phyloP scores from a whole-genome alignment of 1,140 invertebrate species.

The Drosophila punjabiensis region DNA sequence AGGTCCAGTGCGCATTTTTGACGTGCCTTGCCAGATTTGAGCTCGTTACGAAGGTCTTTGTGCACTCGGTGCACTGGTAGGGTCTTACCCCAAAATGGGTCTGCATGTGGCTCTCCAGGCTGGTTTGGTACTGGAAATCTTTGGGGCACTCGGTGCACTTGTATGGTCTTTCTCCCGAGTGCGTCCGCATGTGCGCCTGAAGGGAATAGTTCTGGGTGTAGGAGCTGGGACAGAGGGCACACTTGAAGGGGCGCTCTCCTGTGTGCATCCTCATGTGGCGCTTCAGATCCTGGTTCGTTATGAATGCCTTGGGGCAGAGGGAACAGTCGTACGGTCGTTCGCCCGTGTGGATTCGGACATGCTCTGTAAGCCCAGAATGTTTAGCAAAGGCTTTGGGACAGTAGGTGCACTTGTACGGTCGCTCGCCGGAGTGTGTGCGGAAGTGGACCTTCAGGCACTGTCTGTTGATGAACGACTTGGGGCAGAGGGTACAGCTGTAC shows the following conservation, averaged over 20 bases:
- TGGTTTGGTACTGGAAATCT: constrained; percentile 9
- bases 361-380: background rate
- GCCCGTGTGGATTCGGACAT: constrained; percentile 5
- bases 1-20: background rate
- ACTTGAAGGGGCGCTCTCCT: constrained; percentile 4
- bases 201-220: constrained; percentile 7
- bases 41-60: background rate
- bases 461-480: constrained; percentile 2
- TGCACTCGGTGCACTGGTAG: background rate
- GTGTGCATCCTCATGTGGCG: constrained; percentile 12
- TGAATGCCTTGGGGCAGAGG: background rate
- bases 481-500: background rate
- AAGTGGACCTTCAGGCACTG: constrained; percentile 9
- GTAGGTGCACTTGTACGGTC: constrained; percentile 1
- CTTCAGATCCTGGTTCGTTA: constrained; percentile 11
- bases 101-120: constrained; percentile 5
- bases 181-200: constrained; percentile 1
- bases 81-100: constrained; percentile 2
- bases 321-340: constrained; percentile 9
- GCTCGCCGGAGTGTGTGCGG: constrained; percentile 3
- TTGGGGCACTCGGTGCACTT: constrained; percentile 9
- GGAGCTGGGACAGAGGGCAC: constrained; percentile 3
- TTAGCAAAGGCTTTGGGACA: constrained; percentile 4
- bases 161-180: background rate
- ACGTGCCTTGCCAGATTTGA: constrained; percentile 1